phyloP scores from a whole-genome alignment of 2,797 vertebrate genomes.

The Melanotaenia pygmaea region DNA sequence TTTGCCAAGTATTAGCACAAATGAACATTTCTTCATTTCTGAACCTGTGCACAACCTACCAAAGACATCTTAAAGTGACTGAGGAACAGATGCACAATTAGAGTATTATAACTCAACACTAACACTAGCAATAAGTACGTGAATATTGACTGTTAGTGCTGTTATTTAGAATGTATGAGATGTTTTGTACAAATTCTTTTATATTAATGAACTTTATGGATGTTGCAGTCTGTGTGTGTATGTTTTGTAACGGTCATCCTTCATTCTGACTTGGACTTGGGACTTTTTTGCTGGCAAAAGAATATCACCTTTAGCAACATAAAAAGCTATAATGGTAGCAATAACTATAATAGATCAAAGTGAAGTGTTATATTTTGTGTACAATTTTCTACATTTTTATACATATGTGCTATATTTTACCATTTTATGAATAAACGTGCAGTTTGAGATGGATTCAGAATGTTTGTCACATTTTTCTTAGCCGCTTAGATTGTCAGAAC shows the following conservation, averaged over 20 bases:
- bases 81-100: slow-evolving; percentile 71
- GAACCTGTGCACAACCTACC: slow-evolving; percentile 76
- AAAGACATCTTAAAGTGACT: slow-evolving; percentile 82
- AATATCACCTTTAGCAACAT: slow-evolving; percentile 82
- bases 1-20: slow-evolving; percentile 45
- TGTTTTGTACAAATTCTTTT: slow-evolving; percentile 79
- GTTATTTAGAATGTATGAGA: slow-evolving; percentile 82
- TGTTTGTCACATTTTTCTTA: slow-evolving; percentile 43
- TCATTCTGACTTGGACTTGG: slow-evolving; percentile 65
- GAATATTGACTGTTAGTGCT: slow-evolving; percentile 78
- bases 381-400: slow-evolving; percentile 89
- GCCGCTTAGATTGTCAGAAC: not conserved
- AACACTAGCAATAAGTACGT: slow-evolving; percentile 71
- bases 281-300: slow-evolving; percentile 88
- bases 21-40: slow-evolving; percentile 51
- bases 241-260: slow-evolving; percentile 79
- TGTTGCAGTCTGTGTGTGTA: slow-evolving; percentile 70
- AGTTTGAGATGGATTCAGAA: slow-evolving; percentile 78
- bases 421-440: slow-evolving; percentile 86
- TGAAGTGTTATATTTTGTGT: slow-evolving; percentile 88
- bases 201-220: slow-evolving; percentile 79
- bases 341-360: slow-evolving; percentile 85
- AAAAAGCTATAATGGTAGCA: slow-evolving; percentile 80
- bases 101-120: slow-evolving; percentile 72
- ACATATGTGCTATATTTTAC: slow-evolving; percentile 89